Evolutionary conservation across 2,113 vertebrate genomes (phyloP), one percentile per base, ranked within the genome.

Genomic region (Hemibagrus wyckioides): DNA sequence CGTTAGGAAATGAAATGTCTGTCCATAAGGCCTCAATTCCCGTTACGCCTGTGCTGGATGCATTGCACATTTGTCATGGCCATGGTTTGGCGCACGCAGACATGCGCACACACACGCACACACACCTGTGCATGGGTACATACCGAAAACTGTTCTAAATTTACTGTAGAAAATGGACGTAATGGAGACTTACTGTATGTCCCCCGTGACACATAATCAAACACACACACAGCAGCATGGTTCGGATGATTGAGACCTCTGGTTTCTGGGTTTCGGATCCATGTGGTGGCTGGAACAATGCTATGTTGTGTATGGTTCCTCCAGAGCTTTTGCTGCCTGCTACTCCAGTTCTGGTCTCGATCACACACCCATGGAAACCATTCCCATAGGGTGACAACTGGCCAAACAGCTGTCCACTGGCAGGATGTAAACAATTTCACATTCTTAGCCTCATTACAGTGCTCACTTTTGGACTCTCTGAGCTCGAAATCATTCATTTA

Each of bases 251-350:
- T 86, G 36, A 86, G 85, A 69, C 33, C 52, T 67, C 21, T 67
- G 59, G 44, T 57, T 86, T 80, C 63, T 87, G 39, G 54, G 17
- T 33, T 86, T 86, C 52, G 82, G 52, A 56, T 87, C 50, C 54
- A 57, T 87, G 80, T 61, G 54, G 28, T 76, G 28, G 28, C 84
- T 56, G 76, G 81, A 86, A 88, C 84, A 90, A 88, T 88, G 63
- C 84, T 39, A 39, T 75, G 77, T 90, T 90, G 87, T 88, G 56
- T 85, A 50, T 6, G 59, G 79, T 80, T 90, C 61, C 87, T 86
- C 48, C 57, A 85, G 77, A 79, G 82, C 57, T 85, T 83, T 86
- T 25, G 33, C 79, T 81, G 82, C 50, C 63, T 80, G 75, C 23
- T 57, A 69, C 77, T 15, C 57, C 85, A 85, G 61, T 77, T 25